Percentiles rank a stretch among this genome's conserved stretches.
Evolutionary conservation across 2,888 invertebrate species (phyloP).

Genomic region (Pelosia muscerda): DNA sequence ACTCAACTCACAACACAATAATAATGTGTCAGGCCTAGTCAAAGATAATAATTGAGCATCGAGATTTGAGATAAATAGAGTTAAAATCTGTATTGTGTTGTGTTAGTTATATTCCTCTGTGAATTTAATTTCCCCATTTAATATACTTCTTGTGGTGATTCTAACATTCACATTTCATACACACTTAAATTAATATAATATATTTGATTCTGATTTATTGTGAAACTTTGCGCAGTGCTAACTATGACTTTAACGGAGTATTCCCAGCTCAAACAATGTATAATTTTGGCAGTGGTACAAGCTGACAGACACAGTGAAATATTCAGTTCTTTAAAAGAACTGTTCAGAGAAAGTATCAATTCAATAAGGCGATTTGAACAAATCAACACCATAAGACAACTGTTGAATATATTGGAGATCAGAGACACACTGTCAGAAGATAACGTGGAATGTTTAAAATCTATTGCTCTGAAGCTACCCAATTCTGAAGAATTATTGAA

Average conservation of each 20-base stretch:
- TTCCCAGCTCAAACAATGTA: conserved; percentile 62
- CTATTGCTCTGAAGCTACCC: conserved; percentile 63
- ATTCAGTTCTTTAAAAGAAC: conserved; percentile 67
- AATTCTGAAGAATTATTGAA: conserved; percentile 58
- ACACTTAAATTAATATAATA: background rate
- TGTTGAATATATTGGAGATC: conserved; percentile 72
- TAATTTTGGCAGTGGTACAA: conserved; percentile 61
- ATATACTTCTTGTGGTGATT: background rate
- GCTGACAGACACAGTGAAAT: conserved; percentile 64
- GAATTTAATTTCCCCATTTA: background rate
- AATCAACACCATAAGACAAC: conserved; percentile 67
- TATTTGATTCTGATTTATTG: background rate
- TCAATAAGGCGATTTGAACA: conserved; percentile 74
- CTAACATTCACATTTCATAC: background rate
- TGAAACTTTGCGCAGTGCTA: background rate
- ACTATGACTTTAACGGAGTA: conserved; percentile 75
- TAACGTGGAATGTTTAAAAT: conserved; percentile 69
- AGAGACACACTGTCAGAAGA: conserved; percentile 73
- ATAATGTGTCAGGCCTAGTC: too few relatives aligned
- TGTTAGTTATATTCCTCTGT: background rate
- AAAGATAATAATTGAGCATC: too few relatives aligned
- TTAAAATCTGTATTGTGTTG: background rate
- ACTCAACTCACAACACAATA: too few relatives aligned
- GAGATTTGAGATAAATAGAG: too few relatives aligned
- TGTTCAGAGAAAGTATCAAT: conserved; percentile 72